Base-by-base conservation (phyloP, 2,888 invertebrate species). In the Diploptera punctata region DNA sequence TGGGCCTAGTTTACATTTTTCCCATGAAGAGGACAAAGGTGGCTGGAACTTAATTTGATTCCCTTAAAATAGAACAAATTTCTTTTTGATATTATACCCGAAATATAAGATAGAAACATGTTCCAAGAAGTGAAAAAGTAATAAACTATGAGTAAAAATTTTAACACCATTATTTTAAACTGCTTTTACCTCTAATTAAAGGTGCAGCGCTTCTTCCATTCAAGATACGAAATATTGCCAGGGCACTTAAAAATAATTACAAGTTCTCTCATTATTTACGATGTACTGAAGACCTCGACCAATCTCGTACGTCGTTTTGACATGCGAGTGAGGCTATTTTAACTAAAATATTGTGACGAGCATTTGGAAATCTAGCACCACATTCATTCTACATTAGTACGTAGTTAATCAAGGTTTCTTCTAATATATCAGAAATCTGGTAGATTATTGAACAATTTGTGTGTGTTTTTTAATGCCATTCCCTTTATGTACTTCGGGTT, bases 161-260 rank as follows among this genome's bases (percentile, higher is more conserved):
- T 57, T 31, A 57, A 29, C 4, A 26, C 65, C 47, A 47, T 65
- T 47, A 65, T 65, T 65, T 65, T 65, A 26, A 65, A 47, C 65
- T 65, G 44, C 65, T 26, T 38, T 29, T 47, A 47, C 47, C 29
- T 65, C 44, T 65, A 47, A 65, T 47, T 47, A 65, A 47, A 43
- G 44, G 21, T 44, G 44, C n/a, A 65, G 65, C 65, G 26, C 65
- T 65, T 65, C 65, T 65, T 13, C 33, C 16, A 21, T 4, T 21
- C 43, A 43, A 65, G 47, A 47, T 65, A 65, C 24, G 65, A 65
- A 47, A 65, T 65, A 47, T 29, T 65, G 47, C 29, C n/a, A 29
- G 29, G 47, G 47, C 65, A 65, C 18, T 65, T 65, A 47, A 47
- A 65, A 65, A 47, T 65, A 65, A 47, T 65, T 65, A 65, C 62